phyloP scores from a whole-genome alignment of 2,797 vertebrate genomes.

The Enteromius thamalakanensis region DNA sequence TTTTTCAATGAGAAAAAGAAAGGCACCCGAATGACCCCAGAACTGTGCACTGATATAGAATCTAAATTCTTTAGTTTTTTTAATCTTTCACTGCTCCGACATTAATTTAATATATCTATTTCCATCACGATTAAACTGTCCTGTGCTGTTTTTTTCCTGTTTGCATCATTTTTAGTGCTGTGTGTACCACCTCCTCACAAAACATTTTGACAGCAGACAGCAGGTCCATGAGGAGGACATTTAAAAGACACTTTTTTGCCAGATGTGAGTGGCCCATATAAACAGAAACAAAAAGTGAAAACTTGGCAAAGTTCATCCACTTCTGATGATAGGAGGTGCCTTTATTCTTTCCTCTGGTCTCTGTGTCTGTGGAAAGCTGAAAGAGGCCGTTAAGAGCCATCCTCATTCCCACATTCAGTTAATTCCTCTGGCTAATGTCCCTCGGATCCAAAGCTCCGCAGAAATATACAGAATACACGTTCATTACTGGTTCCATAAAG shows the following conservation, averaged over 20 bases:
- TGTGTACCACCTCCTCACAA: background rate
- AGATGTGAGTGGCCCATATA: background rate
- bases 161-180: background rate
- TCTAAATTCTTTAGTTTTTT: too few species aligned
- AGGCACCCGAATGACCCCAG: background rate
- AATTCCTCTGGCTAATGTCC: background rate
- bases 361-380: background rate
- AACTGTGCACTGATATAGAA: background rate
- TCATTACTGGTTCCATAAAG: background rate
- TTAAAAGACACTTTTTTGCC: background rate
- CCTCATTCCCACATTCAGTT: background rate
- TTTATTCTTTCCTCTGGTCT: background rate
- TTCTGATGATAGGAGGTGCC: background rate
- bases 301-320: background rate
- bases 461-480: background rate
- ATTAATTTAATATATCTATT: background rate
- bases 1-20: background rate
- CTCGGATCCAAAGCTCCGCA: background rate
- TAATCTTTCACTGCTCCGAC: too few species aligned
- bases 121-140: background rate
- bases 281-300: slow-evolving; percentile 7
- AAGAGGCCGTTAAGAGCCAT: background rate
- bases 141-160: background rate
- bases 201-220: background rate
- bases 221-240: background rate